Conservation (phyloP, 1,140 invertebrate genomes). For the Olivierus martensii region DNA sequence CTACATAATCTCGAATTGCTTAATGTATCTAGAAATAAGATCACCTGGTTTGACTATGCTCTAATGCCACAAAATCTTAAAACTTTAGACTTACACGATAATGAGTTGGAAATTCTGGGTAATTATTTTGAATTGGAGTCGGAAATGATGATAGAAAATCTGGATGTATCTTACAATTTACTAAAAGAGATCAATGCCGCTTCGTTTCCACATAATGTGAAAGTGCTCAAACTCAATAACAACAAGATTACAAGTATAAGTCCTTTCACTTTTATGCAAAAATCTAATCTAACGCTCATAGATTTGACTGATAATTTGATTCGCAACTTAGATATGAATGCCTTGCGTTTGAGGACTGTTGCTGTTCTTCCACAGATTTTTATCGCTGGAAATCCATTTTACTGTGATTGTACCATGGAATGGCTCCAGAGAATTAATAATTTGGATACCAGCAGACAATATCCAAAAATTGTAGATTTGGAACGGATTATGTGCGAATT, state of each 20-base stretch:
- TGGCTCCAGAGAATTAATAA: constrained; percentile 68
- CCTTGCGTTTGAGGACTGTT: constrained; percentile 44
- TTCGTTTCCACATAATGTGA: constrained; percentile 58
- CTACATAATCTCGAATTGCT: constrained; percentile 67
- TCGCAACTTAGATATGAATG: constrained; percentile 62
- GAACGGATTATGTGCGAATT: constrained; percentile 61
- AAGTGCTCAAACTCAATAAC: constrained; percentile 62
- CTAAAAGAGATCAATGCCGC: constrained; percentile 51
- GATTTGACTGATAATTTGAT: constrained; percentile 79
- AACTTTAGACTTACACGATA: constrained; percentile 79
- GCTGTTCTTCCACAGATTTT: constrained; percentile 57
- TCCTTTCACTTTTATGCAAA: constrained; percentile 61
- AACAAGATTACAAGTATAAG: constrained; percentile 63
- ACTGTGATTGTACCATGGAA: constrained; percentile 84
- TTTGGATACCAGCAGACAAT: constrained; percentile 47
- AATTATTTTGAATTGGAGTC: constrained; percentile 65
- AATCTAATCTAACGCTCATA: constrained; percentile 64
- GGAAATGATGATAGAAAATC: constrained; percentile 36
- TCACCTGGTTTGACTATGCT: constrained; percentile 80
- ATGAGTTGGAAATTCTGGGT: constrained; percentile 63
- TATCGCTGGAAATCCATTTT: constrained; percentile 73
- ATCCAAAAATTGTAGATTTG: constrained; percentile 71
- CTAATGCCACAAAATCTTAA: constrained; percentile 62
- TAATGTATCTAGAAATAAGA: constrained; percentile 78
- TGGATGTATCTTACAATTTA: constrained; percentile 70